Evolutionary conservation across 2,888 invertebrate species (phyloP).

Genomic region (Acanthosoma haemorrhoidale): DNA sequence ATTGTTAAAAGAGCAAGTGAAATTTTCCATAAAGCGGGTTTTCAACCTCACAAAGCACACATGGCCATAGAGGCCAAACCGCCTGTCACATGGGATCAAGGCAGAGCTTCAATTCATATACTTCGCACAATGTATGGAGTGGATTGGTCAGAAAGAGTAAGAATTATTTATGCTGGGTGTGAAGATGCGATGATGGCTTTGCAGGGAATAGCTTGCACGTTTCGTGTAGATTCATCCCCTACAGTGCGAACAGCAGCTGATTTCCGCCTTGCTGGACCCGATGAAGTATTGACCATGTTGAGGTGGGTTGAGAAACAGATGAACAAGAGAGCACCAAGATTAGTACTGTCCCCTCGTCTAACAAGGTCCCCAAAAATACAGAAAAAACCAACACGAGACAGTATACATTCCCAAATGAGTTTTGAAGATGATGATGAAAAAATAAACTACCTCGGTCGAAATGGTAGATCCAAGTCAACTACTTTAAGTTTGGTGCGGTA

Average conservation of each 20-base stretch:
- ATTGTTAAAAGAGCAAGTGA: constrained; percentile 45
- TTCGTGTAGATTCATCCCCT: constrained; percentile 46
- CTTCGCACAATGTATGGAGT: constrained; percentile 48
- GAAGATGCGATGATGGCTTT: constrained; percentile 47
- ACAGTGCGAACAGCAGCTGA: constrained; percentile 47
- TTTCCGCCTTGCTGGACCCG: constrained; percentile 46
- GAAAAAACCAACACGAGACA: constrained; percentile 39
- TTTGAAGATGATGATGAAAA: constrained; percentile 43
- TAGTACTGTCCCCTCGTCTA: constrained; percentile 40
- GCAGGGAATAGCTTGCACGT: constrained; percentile 48
- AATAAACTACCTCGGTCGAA: constrained; percentile 8
- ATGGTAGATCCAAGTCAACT: constrained; percentile 23
- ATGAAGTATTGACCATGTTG: constrained; percentile 47
- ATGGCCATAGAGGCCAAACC: constrained; percentile 48
- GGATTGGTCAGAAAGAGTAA: constrained; percentile 48
- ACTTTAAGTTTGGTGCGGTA: constrained; percentile 13
- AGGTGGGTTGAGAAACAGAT: constrained; percentile 47
- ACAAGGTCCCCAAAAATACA: constrained; percentile 40
- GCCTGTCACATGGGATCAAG: constrained; percentile 48
- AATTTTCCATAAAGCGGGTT: constrained; percentile 46
- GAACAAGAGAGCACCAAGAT: constrained; percentile 42
- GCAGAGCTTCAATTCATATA: constrained; percentile 48
- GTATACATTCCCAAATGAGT: constrained; percentile 44
- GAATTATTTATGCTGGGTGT: constrained; percentile 48
- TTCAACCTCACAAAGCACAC: constrained; percentile 46